phyloP scores from a whole-genome alignment of 2,113 vertebrate genomes.

The Paradoxurus hermaphroditus region DNA sequence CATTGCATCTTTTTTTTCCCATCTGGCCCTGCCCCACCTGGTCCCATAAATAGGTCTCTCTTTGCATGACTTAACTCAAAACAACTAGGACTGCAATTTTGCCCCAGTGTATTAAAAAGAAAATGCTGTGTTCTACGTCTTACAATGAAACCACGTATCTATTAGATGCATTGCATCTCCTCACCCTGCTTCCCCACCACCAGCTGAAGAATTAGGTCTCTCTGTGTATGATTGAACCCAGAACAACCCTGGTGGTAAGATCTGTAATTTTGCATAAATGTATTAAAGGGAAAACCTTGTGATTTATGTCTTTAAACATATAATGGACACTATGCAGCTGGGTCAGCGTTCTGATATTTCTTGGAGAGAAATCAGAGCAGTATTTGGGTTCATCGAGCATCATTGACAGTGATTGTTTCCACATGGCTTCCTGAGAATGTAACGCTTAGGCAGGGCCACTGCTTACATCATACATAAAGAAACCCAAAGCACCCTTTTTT shows the following conservation, averaged over 20 bases:
- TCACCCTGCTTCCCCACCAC: not conserved
- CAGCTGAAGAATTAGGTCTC: not conserved
- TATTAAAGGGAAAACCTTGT: not conserved
- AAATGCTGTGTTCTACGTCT: not conserved
- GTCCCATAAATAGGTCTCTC: not conserved
- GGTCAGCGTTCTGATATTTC: conserved; percentile 25
- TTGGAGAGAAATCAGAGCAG: conserved; percentile 25
- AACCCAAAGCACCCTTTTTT: not conserved
- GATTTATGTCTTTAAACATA: conserved; percentile 5
- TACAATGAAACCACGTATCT: not conserved
- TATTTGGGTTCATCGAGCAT: conserved; percentile 3
- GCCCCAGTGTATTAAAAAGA: not conserved
- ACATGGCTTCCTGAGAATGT: conserved; percentile 30
- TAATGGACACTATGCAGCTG: not conserved
- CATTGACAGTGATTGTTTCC: conserved; percentile 55
- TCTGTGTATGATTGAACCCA: not conserved
- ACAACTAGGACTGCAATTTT: not conserved
- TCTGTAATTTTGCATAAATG: not conserved
- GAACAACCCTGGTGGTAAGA: not conserved
- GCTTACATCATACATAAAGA: not conserved
- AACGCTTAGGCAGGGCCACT: not conserved
- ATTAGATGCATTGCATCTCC: not conserved
- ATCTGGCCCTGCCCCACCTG: not conserved
- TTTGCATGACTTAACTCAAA: not conserved
- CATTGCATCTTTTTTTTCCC: not conserved